Percentiles rank a stretch among this genome's conserved stretches.
These are phyloP conservation scores for Crotalus viridis DNA, from an alignment of 2,113 vertebrate species.

Conservation along the genomic window DNA sequence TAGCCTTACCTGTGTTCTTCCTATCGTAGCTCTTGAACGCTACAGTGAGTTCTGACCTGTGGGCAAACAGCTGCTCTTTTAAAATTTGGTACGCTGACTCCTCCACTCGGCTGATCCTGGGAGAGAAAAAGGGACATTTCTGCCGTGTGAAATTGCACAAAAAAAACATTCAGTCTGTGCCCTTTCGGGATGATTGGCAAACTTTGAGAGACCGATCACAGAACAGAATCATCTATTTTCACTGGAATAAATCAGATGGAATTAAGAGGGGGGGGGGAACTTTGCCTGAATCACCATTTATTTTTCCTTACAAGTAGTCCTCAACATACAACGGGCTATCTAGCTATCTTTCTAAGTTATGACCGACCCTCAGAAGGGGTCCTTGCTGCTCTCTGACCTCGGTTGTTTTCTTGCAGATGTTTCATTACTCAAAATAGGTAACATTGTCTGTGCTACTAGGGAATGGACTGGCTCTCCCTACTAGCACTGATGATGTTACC, in stretches of 20 bases:
- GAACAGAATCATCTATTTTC: background rate
- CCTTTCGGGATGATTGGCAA: background rate
- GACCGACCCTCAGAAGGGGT: background rate
- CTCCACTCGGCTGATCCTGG: slow-evolving; percentile 76
- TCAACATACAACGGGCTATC: background rate
- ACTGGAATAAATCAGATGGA: background rate
- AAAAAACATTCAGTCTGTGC: background rate
- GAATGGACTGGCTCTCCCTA: too few species aligned
- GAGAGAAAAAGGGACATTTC: background rate
- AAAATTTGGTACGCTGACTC: slow-evolving; percentile 74
- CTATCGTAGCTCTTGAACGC: slow-evolving; percentile 66
- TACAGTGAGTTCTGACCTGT: slow-evolving; percentile 70
- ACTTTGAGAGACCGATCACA: background rate
- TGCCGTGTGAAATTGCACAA: background rate
- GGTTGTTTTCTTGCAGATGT: background rate
- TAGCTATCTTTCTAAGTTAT: background rate
- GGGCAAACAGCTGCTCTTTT: slow-evolving; percentile 72
- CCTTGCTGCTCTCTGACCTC: background rate
- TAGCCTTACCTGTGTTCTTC: slow-evolving; percentile 64
- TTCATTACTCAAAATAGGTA: too few species aligned
- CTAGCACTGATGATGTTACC: too few species aligned
- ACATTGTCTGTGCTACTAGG: too few species aligned
- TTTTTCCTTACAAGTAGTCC: background rate
- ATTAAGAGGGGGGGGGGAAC: too few species aligned
- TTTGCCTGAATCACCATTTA: background rate